phyloP scores from a whole-genome alignment of 1,140 invertebrate genomes.

The Halictus rubicundus region DNA sequence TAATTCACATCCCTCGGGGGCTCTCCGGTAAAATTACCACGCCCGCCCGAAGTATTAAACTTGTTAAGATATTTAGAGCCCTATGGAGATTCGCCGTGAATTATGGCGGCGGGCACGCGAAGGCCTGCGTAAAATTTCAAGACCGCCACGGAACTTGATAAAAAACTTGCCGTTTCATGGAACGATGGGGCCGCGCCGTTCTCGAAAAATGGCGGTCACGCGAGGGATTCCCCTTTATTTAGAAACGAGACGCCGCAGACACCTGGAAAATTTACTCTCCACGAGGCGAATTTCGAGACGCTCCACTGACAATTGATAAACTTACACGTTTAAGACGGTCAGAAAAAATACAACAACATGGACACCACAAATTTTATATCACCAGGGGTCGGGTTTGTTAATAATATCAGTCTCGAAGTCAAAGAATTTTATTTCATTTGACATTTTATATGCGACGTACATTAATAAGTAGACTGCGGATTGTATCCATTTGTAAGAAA shows the following conservation, averaged over 20 bases:
- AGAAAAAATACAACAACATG: no score
- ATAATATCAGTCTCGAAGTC: no score
- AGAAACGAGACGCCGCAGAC: not conserved
- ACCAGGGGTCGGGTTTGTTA: no score
- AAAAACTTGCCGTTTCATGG: conserved; percentile 17
- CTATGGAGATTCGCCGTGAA: conserved; percentile 60
- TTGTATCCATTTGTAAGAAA: no score
- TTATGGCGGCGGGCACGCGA: conserved; percentile 35
- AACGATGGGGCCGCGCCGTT: no score
- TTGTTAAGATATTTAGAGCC: conserved; percentile 64
- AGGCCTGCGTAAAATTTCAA: conserved; percentile 51
- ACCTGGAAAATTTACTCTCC: not conserved
- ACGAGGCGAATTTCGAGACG: not conserved
- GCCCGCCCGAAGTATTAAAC: conserved; percentile 59
- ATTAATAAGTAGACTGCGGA: no score
- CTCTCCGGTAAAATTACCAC: conserved; percentile 53
- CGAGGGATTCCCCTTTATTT: conserved; percentile 23
- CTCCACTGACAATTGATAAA: no score
- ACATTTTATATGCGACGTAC: no score
- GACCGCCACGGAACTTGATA: conserved; percentile 39
- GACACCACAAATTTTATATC: no score
- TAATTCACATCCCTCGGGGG: conserved; percentile 58
- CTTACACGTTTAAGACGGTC: no score
- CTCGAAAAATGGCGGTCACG: conserved; percentile 1
- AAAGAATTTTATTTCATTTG: no score